phyloP scores from a whole-genome alignment of 2,888 invertebrate species.

The Gymnocheta viridis region DNA sequence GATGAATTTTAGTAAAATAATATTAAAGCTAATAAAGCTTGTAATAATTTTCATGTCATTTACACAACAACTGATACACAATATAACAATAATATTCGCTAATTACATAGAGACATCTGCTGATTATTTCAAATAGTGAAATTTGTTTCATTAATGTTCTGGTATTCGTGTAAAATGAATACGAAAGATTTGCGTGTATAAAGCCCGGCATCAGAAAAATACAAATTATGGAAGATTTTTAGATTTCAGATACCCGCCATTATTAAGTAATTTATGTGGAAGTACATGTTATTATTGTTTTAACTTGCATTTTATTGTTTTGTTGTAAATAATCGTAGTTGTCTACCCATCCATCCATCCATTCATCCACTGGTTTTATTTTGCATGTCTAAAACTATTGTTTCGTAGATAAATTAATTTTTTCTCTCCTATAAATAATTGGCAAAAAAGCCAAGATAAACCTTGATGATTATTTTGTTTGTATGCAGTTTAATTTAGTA shows the following conservation, averaged over 20 bases:
- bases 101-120: conserved; percentile 61
- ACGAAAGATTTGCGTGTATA: conserved; percentile 54
- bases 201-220: conserved; percentile 31
- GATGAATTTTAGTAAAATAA: conserved; percentile 3
- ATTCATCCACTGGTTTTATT: conserved; percentile 37
- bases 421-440: conserved; percentile 47
- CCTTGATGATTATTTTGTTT: conserved; percentile 60
- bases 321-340: conserved; percentile 27
- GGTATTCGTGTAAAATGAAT: conserved; percentile 24
- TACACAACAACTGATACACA: conserved; percentile 44
- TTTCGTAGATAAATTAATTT: conserved; percentile 50
- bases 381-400: conserved; percentile 69
- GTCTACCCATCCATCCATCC: conserved; percentile 8
- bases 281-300: conserved; percentile 49
- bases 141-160: conserved; percentile 6
- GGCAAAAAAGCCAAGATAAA: conserved; percentile 54
- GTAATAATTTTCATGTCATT: conserved; percentile 62
- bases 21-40: conserved; percentile 56
- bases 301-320: conserved; percentile 34
- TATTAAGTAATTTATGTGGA: conserved; percentile 64
- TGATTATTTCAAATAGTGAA: conserved; percentile 16
- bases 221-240: conserved; percentile 42
- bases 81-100: conserved; percentile 60
- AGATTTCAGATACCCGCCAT: conserved; percentile 46
- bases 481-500: conserved; percentile 24